These are phyloP conservation scores for Ctenomys sociabilis DNA, from an alignment of 2,113 vertebrate species.

Conservation along the genomic window DNA sequence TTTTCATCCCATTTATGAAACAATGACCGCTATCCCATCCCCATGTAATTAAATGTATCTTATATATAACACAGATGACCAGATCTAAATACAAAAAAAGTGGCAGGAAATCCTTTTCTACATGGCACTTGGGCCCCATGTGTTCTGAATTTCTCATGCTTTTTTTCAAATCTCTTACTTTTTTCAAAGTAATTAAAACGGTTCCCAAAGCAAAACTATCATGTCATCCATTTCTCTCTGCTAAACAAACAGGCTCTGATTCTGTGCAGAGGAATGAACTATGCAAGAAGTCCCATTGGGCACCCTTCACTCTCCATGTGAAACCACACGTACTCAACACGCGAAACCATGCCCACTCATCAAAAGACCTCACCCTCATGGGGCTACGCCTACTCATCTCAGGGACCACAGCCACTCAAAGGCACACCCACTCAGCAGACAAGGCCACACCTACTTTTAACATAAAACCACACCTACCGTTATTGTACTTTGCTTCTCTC, in stretches of 20 bases:
- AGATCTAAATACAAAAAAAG: neutral
- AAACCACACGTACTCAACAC: neutral
- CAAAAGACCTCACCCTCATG: rapidly evolving
- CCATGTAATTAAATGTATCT: neutral
- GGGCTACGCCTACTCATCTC: neutral
- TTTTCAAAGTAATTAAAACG: neutral
- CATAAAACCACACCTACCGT: neutral
- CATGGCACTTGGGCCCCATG: neutral
- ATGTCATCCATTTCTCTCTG: neutral
- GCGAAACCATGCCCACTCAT: neutral
- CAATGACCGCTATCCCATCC: neutral
- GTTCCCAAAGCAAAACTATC: neutral
- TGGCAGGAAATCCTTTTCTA: neutral
- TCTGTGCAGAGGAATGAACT: neutral
- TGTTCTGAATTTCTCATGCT: neutral
- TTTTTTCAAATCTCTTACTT: neutral
- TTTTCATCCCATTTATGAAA: neutral
- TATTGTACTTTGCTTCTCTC: neutral
- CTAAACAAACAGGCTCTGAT: neutral
- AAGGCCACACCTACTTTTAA: neutral
- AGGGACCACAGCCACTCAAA: too few species aligned
- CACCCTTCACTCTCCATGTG: too few species aligned
- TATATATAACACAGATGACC: neutral
- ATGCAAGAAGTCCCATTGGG: neutral
- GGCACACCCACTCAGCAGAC: too few species aligned